Evolutionary conservation across 2,888 invertebrate species (phyloP), one percentile per base, ranked within the genome.

Genomic region (Allophyes oxyacanthae): DNA sequence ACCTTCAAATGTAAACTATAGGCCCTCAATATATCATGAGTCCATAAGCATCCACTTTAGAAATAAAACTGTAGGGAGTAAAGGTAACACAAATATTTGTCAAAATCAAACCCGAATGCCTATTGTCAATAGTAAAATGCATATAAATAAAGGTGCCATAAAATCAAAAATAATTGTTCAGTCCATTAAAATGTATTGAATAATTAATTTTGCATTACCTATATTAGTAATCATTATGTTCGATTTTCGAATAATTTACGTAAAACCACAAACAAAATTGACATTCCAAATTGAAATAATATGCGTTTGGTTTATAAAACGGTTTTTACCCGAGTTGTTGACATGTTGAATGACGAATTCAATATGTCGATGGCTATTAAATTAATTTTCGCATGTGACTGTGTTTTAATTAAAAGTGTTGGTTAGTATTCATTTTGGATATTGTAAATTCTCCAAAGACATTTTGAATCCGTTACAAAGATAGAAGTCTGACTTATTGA

Each of bases 231-330:
- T 34, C 13, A 44, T 50, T 50, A 10, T 13, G 6, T 33, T 14
- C 14, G n/a, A 44, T 50, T 28, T 8, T 40, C n/a, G 15, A 46
- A 43, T 34, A 20, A 37, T 55, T 28, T 14, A 51, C 7, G 30
- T 30, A 37, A 66, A 49, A 55, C 38, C 60, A 38, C 36, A 20
- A 15, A 38, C 13, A 36, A 41, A 25, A 33, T 50, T 25, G 34
- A 44, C 44, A 61, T 55, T 66, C 61, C 15, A 34, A 48, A 61
- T 51, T 52, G 33, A 49, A 65, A 52, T 65, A 34, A 55, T 51
- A 52, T 20, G 14, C 8, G 13, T 50, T 51, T 25, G n/a, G 7
- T 8, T 44, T 33, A n/a, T 51, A 53, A 42, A 54, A 34, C 40
- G 6, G 26, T 7, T 59, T 20, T 11, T 34, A 11, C 42, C 5